Base-by-base conservation (phyloP, 23 tunicate genomes). In the Ciona savignyi region DNA sequence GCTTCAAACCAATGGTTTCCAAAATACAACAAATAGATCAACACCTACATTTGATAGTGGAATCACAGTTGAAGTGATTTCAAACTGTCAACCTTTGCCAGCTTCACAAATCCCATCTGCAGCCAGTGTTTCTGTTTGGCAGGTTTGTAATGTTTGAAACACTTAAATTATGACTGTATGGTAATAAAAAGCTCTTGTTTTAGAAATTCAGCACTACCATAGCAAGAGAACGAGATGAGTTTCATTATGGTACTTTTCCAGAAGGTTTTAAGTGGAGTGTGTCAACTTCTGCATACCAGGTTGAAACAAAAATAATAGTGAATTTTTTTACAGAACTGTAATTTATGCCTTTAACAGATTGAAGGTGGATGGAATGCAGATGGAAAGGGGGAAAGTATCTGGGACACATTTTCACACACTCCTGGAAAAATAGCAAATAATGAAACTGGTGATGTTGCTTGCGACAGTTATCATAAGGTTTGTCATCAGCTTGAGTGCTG, bases 351-450 rank as follows among this genome's bases (percentile, higher is more conserved):
- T 42, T 42, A 42, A 9, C 56, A 94, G 92, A 88, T 95, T 76
- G 99, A 95, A 76, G 99, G 99, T 0, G 99, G 86, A 28, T 95
- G 99, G 99, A 51, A 95, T 77, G 85, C 76, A 23, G 99, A 95
- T 67, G 99, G 99, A 20, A 95, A 95, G 74, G 93, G 93, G 1
- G 78, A 77, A 48, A 81, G 83, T 60, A 95, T 88, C 15, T 95
- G 99, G 99, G 99, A 95, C 69, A 81, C 80, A 33, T 95, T 89
- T 70, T 48, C 96, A 0, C 99, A 95, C 48, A 70, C 74, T 1
- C 73, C 74, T 19, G 70, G 66, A 29, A 70, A 75, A 9, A 90
- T 90, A 4, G 90, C 82, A 27, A 94, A 87, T 73, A 34, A 65
- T 60, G 99, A 94, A 2, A 94, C 89, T 29, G 98, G 99, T 2